Base-by-base conservation (phyloP, 2,797 vertebrate species). In the Cetoscarus ocellatus region DNA sequence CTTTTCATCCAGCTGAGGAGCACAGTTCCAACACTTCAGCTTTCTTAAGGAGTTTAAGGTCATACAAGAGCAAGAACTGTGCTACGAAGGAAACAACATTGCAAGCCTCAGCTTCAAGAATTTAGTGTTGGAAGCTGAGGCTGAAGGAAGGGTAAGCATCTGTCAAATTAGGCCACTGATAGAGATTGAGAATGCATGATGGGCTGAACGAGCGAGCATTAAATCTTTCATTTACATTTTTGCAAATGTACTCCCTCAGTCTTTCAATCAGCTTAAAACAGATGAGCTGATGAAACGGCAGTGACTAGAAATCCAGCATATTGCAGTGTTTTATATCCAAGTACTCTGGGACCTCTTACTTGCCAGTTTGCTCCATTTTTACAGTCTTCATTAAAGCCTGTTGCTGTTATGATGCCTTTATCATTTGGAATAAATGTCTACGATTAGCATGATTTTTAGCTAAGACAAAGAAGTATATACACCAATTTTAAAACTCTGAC, bases 221-320 rank as follows among this genome's bases (percentile, higher is more conserved):
- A 73, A 0, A 70, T 79, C 82, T 80, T 76, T 77, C 58, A 79
- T 75, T 88, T 67, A 9, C 42, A 55, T 80, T 59, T 67, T 65
- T 13, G 70, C 54, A 65, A 75, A 76, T 75, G 38, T 56, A 73
- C 82, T 79, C 60, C 56, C 34, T 43, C 47, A 44, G 19, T 45
- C 8, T 67, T 82, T 64, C 48, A 72, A 75, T 83, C 71, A 70
- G 65, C 62, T 47, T 57, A 67, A 82, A 70, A 62, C 6, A 34
- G 54, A 67, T 67, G 35, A 60, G 53, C 64, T 51, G 40, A 12
- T 2, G 54, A 69, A 49, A 67, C 8, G 3, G 34, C 5, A 64
- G 64, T 53, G 66, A 69, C 82, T 57, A 27, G 27, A 27, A 27
- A 27, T 4, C 27, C 27, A 27, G 27, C 27, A 45, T 19, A 54